Base-by-base conservation (phyloP, 2,113 vertebrate species). In the Zingel zingel region DNA sequence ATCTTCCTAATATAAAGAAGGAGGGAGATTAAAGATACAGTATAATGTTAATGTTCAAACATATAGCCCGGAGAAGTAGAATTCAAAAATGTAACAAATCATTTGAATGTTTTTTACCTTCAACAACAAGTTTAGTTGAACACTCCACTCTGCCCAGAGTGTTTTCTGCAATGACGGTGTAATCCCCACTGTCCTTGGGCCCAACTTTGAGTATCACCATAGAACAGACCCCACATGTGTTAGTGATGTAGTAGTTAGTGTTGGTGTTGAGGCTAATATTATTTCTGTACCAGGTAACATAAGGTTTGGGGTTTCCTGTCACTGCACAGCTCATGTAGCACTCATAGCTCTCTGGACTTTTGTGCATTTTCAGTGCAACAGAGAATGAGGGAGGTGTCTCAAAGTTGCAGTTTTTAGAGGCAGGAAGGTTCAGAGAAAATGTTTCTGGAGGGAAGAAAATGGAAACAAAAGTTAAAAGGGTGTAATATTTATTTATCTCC, bases 291-390 rank as follows among this genome's bases (percentile, higher is more conserved):
- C 97, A 98, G 3, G 94, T 97, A 72, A 98, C 59, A 0, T 85
- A 82, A 0, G 97, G 97, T 3, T 13, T 51, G 0, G 97, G 97
- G 3, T 94, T 77, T 75, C 97, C 97, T 3, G 81, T 94, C 43
- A 97, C 96, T 0, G 97, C 97, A 0, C 97, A 98, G 79, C 91
- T 98, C 97, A 98, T 98, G 69, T 74, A 94, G 51, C 97, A 97
- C 82, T 97, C 95, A 0, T 95, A 97, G 70, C 95, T 96, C 0
- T 84, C 86, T 0, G 95, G 96, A 87, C 96, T 95, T 23, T 95
- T 93, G 15, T 95, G 97, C 0, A 79, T 85, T 89, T 96, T 97
- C 13, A 97, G 89, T 0, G 94, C 95, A 33, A 96, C 97, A 0
- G 95, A 90, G 88, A 98, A 96, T 0, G 92, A 72, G 0, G 97